Evolutionary conservation across 2,888 invertebrate genomes (phyloP).

Genomic region (Lasioglossum morio): DNA sequence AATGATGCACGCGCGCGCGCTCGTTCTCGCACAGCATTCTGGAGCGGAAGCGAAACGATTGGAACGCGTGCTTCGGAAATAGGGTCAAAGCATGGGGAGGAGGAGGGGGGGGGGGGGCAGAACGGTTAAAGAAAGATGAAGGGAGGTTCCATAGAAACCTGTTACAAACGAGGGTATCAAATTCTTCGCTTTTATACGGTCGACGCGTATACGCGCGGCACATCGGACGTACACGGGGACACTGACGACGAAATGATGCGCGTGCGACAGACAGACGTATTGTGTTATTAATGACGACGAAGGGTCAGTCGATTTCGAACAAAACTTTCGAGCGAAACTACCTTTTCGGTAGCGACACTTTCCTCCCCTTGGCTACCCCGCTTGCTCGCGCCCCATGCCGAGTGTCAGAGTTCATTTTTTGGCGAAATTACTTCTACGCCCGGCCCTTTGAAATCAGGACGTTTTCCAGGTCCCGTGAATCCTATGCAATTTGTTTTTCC

Average conservation of each 20-base stretch:
- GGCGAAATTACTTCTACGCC: slow-evolving; percentile 20
- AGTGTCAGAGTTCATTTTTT: slow-evolving; percentile 61
- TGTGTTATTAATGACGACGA: slow-evolving; percentile 66
- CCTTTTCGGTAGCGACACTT: not conserved
- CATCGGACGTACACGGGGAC: slow-evolving; percentile 14
- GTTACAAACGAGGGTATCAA: slow-evolving; percentile 52
- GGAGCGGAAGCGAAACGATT: slow-evolving; percentile 48
- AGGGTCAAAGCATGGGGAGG: slow-evolving; percentile 28
- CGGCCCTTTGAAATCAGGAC: slow-evolving; percentile 14
- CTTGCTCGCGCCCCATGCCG: slow-evolving; percentile 23
- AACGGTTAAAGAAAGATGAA: slow-evolving; percentile 41
- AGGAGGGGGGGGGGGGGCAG: not conserved
- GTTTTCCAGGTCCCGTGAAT: not conserved
- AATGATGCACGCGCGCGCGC: slow-evolving; percentile 30
- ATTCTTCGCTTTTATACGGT: slow-evolving; percentile 55
- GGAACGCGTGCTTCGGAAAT: slow-evolving; percentile 55
- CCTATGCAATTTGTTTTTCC: slow-evolving; percentile 32
- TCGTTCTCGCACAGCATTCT: not conserved
- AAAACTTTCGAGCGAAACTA: slow-evolving; percentile 24
- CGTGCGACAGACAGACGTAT: slow-evolving; percentile 61
- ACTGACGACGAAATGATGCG: slow-evolving; percentile 51
- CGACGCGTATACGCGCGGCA: slow-evolving; percentile 21
- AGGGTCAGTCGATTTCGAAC: slow-evolving; percentile 44
- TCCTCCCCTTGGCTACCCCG: not conserved
- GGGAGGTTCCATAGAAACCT: slow-evolving; percentile 65